A percentile compares a stretch with the other conserved stretches of the same genome.
These are phyloP conservation scores for Phataginus tricuspis DNA, from an alignment of 2,797 vertebrate species.

Conservation along the genomic window DNA sequence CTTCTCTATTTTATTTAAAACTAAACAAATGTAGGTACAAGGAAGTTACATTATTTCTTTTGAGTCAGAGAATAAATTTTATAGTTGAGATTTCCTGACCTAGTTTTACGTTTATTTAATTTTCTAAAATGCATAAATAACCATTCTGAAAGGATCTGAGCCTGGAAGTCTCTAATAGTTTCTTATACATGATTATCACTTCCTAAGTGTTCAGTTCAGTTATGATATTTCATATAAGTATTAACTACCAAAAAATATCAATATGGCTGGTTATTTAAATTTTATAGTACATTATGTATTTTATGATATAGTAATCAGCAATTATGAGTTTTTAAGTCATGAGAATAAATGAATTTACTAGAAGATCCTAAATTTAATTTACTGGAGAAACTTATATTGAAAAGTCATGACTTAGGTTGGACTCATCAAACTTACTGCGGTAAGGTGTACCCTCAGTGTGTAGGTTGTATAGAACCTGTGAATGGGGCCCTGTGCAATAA, in stretches of 20 bases:
- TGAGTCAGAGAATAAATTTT: background rate
- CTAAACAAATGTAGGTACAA: background rate
- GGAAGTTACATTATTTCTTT: background rate
- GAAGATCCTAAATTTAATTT: background rate
- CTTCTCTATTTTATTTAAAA: conserved; percentile 5
- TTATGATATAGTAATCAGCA: background rate
- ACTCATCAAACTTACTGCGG: background rate
- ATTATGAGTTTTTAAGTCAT: background rate
- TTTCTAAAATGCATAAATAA: background rate
- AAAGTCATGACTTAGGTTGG: background rate
- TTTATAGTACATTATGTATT: background rate
- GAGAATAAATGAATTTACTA: background rate
- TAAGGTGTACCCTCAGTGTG: background rate
- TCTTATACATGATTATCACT: background rate
- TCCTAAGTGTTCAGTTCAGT: background rate
- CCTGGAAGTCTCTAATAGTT: background rate
- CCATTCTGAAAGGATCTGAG: background rate
- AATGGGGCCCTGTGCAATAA: background rate
- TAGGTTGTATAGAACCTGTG: background rate
- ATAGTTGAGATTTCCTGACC: background rate
- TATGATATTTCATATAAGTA: background rate
- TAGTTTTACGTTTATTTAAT: background rate
- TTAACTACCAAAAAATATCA: background rate
- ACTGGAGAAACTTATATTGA: background rate
- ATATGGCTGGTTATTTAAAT: background rate